Evolutionary conservation across 2,113 vertebrate genomes (phyloP).

Genomic region (Columba janthina): DNA sequence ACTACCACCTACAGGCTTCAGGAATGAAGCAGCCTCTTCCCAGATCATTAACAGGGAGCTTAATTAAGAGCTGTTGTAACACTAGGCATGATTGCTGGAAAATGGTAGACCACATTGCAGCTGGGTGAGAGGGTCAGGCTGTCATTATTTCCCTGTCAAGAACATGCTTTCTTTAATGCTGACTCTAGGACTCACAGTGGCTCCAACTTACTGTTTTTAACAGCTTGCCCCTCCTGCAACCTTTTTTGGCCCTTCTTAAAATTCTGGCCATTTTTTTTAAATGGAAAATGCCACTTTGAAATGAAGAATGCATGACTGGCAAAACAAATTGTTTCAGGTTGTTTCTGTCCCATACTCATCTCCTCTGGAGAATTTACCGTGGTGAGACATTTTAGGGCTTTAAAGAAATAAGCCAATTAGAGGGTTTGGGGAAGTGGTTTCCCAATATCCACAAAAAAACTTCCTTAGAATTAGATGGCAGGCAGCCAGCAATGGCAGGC

Average conservation of each 20-base stretch:
- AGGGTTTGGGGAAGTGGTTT: neutral
- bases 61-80: conserved; percentile 65
- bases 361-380: neutral
- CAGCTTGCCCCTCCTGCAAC: neutral
- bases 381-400: neutral
- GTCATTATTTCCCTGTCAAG: neutral
- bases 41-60: conserved; percentile 49
- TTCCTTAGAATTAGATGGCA: neutral
- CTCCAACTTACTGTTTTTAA: neutral
- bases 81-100: conserved; percentile 4
- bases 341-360: neutral
- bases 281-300: neutral
- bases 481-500: neutral
- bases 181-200: neutral
- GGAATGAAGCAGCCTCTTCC: conserved; percentile 44
- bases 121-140: neutral
- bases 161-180: neutral
- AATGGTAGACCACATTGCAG: conserved; percentile 8
- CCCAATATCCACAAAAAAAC: neutral
- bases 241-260: neutral
- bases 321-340: neutral
- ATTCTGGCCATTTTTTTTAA: neutral
- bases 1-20: conserved; percentile 54
- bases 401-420: neutral
- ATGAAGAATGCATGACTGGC: neutral